Conservation (phyloP, 2,888 invertebrate genomes). For the Agrochola circellaris region DNA sequence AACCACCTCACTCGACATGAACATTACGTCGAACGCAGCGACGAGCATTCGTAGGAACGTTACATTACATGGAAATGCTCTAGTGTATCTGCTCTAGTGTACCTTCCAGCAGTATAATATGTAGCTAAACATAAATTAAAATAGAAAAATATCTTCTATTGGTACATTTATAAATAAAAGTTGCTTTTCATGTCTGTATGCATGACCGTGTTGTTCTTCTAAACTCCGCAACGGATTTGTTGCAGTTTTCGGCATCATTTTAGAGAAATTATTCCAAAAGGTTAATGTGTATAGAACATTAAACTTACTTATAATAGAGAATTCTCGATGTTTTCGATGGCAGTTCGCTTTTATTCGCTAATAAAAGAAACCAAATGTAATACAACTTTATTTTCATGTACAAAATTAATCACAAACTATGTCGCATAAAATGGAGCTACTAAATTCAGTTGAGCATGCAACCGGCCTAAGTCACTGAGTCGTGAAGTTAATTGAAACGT, state of each 20-base stretch:
- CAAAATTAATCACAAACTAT: neutral
- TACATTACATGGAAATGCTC: too few species aligned
- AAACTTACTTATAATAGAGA: neutral
- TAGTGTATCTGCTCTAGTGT: too few species aligned
- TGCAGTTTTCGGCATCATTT: too few species aligned
- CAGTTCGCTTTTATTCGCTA: neutral
- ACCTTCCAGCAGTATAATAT: neutral
- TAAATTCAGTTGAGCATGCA: constrained; percentile 50
- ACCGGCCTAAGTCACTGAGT: constrained; percentile 56
- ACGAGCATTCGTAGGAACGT: too few species aligned
- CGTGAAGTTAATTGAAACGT: constrained; percentile 69
- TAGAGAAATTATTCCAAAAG: neutral
- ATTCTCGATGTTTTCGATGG: neutral
- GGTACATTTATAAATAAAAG: neutral
- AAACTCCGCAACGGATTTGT: too few species aligned
- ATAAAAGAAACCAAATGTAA: neutral
- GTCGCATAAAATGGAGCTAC: constrained; percentile 3
- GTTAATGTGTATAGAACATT: too few species aligned
- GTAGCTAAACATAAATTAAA: neutral
- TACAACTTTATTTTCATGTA: neutral
- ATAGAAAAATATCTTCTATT: neutral
- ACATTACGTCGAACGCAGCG: too few species aligned
- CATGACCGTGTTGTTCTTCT: neutral
- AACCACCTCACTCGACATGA: too few species aligned
- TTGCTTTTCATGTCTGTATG: neutral